Evolutionary conservation across 2,797 vertebrate genomes (phyloP).

Genomic region (Anguilla megastoma): DNA sequence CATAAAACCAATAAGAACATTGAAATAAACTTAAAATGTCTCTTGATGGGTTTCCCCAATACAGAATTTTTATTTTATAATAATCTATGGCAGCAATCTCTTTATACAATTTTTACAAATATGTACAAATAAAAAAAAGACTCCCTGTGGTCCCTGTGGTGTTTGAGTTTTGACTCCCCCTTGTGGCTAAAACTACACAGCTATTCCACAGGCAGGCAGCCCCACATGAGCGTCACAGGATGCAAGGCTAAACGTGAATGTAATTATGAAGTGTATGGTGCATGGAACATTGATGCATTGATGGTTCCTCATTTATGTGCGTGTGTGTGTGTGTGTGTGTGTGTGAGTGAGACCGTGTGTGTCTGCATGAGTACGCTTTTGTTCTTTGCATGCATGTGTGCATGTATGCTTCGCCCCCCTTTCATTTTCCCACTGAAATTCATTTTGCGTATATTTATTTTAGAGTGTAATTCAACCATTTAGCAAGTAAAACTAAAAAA

Average conservation of each 20-base stretch:
- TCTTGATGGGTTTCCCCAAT: neutral
- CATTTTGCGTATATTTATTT: neutral
- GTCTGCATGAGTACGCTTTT: neutral
- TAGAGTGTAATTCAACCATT: neutral
- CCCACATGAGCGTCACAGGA: neutral
- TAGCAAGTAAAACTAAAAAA: neutral
- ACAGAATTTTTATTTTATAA: neutral
- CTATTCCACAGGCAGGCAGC: neutral
- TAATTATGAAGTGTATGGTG: neutral
- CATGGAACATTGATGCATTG: neutral
- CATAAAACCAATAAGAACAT: neutral
- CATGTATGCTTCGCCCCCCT: too few relatives aligned
- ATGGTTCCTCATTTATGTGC: neutral
- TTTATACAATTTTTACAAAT: conserved; percentile 29
- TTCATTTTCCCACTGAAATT: neutral
- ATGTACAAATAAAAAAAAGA: conserved; percentile 29
- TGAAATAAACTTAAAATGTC: neutral
- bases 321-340: neutral
- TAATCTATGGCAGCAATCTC: neutral
- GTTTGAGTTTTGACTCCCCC: conserved; percentile 66
- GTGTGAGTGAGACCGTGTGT: neutral
- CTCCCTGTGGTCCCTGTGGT: conserved; percentile 25
- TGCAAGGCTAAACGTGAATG: neutral
- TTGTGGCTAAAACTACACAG: conserved; percentile 43
- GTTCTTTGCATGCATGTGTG: neutral